These are phyloP conservation scores for Manis pentadactyla DNA, from an alignment of 2,797 vertebrate genomes.

Conservation along the genomic window DNA sequence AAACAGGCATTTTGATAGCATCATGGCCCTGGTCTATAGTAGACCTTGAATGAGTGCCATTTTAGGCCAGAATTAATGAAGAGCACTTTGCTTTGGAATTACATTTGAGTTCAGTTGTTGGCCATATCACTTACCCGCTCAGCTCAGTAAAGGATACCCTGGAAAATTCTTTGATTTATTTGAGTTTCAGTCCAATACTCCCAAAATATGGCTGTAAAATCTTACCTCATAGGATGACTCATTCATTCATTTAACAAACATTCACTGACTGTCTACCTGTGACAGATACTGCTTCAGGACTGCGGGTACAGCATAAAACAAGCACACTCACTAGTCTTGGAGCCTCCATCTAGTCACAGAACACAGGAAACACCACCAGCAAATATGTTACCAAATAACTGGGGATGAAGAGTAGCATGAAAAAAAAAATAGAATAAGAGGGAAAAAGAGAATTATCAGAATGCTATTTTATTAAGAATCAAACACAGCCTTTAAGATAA, in stretches of 20 bases:
- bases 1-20: neutral
- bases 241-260: constrained; percentile 24
- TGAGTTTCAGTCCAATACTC: neutral
- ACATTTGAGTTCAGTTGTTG: neutral
- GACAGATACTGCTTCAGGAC: neutral
- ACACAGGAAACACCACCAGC: neutral
- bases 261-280: neutral
- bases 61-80: constrained; percentile 1
- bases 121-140: neutral
- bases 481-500: neutral
- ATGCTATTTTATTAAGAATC: neutral
- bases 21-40: neutral
- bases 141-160: neutral
- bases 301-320: neutral
- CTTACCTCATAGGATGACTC: neutral
- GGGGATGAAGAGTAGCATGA: neutral
- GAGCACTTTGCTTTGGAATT: neutral
- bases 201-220: neutral
- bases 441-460: neutral
- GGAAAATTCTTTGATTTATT: neutral
- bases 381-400: neutral
- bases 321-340: neutral
- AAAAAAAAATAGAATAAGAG: constrained; percentile 16
- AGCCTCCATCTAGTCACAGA: neutral
- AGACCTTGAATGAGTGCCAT: neutral